A percentile compares a stretch with the other conserved stretches of the same genome.
These are phyloP conservation scores for Percina caprodes DNA, from an alignment of 2,113 vertebrate genomes.

Conservation along the genomic window DNA sequence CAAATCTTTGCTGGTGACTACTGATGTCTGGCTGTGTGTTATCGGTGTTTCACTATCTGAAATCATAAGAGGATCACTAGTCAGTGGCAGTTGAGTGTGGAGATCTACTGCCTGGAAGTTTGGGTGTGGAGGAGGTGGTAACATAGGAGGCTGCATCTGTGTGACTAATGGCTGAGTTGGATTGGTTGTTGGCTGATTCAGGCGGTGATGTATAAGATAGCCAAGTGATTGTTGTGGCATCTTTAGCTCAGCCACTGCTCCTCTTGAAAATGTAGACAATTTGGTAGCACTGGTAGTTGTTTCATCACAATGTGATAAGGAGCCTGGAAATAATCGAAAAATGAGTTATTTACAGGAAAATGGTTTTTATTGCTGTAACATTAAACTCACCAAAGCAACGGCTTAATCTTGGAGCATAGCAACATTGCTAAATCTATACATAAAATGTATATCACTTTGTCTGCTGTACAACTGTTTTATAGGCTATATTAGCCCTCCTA, in stretches of 20 bases:
- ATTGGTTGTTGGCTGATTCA: constrained; percentile 29
- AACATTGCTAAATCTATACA: not conserved
- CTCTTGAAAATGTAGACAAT: constrained; percentile 20
- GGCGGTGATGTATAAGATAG: constrained; percentile 9
- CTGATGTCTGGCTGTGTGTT: constrained; percentile 3
- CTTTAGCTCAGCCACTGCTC: constrained; percentile 12
- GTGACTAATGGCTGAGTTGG: constrained; percentile 39
- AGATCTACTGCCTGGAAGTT: constrained; percentile 32
- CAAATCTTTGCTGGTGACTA: not conserved
- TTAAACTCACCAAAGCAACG: not conserved
- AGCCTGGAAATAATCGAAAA: constrained; percentile 44
- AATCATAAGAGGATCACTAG: constrained; percentile 1
- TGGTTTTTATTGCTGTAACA: not conserved
- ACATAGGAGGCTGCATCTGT: constrained; percentile 66
- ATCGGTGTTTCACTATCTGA: constrained; percentile 14
- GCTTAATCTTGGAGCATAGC: not conserved
- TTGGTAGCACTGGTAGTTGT: not conserved
- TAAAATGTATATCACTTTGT: too few species aligned
- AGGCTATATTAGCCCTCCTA: too few species aligned
- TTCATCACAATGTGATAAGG: constrained; percentile 22
- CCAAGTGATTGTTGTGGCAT: not conserved
- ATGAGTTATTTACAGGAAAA: not conserved
- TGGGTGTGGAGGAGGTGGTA: constrained; percentile 53
- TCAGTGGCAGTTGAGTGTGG: constrained; percentile 9
- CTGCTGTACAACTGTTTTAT: too few species aligned